Evolutionary conservation across 2,888 invertebrate genomes (phyloP), one percentile per base, ranked within the genome.

Genomic region (Lacanobia wlatinum): DNA sequence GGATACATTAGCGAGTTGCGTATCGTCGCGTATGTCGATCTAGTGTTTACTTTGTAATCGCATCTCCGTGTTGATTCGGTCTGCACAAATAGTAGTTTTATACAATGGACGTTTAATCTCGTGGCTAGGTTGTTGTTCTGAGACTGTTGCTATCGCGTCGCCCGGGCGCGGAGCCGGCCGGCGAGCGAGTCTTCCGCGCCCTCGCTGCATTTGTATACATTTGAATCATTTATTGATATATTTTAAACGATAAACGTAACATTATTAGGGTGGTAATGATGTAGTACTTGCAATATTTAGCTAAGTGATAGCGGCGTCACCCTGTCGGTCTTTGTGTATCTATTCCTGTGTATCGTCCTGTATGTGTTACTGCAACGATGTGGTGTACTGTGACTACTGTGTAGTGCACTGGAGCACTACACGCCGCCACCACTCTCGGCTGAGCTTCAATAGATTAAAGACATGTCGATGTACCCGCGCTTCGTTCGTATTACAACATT

Each of bases 281-380:
- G 94, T 94, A 94, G 94, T 94, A 93, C 91, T 94, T 92, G 94
- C 94, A 94, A 94, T 94, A 94, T 92, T 93, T 94, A 94, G 94
- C 91, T 92, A 90, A 92, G 94, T 89, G 91, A 92, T 91, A 91
- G 93, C 91, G 89, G 88, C 92, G 91, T 90, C 92, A 90, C 92
- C 90, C 89, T 87, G 91, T 90, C 86, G 89, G 89, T 90, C 89
- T 88, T 85, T 88, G 87, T 89, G 88, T 90, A 87, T 89, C 88
- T 90, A 87, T 90, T 88, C 86, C 85, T 90, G 85, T 84, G 84
- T 87, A 84, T 88, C 90, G 89, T 92, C 89, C 86, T 88, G 87
- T 88, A 86, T 90, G 91, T 91, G 89, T 92, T 90, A 85, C 75
- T 78, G 82, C 82, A 83, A 73, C 84, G 90, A n/a, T n/a, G 90